Evolutionary conservation across 2,113 vertebrate genomes (phyloP).

Genomic region (Ia io): DNA sequence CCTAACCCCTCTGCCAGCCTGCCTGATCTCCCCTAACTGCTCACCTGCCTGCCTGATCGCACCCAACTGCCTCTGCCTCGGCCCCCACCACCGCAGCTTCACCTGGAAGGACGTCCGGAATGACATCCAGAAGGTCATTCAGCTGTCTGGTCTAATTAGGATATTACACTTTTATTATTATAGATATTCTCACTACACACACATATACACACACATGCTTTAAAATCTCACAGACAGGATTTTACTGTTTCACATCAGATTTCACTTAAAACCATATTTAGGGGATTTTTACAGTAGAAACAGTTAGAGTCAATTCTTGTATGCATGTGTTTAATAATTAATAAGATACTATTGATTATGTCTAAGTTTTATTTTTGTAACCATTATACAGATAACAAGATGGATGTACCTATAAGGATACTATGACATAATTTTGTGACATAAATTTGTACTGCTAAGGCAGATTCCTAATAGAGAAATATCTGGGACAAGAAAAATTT

Average conservation of each 20-base stretch:
- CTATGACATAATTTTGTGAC: not conserved
- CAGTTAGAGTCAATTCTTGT: not conserved
- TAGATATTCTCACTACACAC: not conserved
- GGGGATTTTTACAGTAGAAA: not conserved
- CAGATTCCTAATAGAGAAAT: not conserved
- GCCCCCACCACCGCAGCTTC: no score
- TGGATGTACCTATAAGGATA: not conserved
- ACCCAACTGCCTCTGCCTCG: no score
- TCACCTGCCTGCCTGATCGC: no score
- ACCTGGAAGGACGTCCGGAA: no score
- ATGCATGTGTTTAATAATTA: not conserved
- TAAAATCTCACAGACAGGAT: not conserved
- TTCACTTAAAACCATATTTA: not conserved
- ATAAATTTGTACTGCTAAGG: not conserved
- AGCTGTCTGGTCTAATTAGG: no score
- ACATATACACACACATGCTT: not conserved
- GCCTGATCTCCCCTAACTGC: no score
- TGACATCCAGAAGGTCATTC: no score
- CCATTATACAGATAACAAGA: not conserved
- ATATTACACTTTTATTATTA: no score
- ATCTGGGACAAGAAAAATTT: not conserved
- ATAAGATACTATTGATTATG: not conserved
- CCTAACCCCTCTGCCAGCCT: no score
- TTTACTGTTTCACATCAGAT: not conserved
- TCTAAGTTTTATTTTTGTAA: conserved; percentile 19